Conservation (phyloP, 2,888 invertebrate species). For the Melanostoma mellinum region DNA sequence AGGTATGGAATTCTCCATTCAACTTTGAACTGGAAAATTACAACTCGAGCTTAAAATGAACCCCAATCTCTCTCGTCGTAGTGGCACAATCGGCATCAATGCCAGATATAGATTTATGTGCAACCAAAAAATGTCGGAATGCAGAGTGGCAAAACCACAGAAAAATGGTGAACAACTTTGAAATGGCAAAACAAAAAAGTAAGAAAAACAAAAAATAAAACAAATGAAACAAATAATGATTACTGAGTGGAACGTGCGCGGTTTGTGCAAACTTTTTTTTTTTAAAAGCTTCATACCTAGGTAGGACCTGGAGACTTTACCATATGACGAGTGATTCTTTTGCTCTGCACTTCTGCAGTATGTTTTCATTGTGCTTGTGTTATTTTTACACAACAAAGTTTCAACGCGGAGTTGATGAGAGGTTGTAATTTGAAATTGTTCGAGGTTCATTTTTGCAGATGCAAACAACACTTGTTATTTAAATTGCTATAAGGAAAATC, state of each 20-base stretch:
- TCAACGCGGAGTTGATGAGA: background rate
- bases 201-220: background rate
- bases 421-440: slow-evolving; percentile 11
- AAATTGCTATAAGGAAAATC: background rate
- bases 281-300: slow-evolving; percentile 5
- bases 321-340: slow-evolving; percentile 5
- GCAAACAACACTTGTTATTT: background rate
- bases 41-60: slow-evolving; percentile 1
- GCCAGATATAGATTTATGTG: slow-evolving; percentile 55
- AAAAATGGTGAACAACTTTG: slow-evolving; percentile 32
- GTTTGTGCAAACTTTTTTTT: slow-evolving; percentile 58
- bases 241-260: slow-evolving; percentile 58
- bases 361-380: background rate
- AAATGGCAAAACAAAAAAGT: background rate
- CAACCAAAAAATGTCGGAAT: slow-evolving; percentile 33
- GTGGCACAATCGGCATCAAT: slow-evolving; percentile 12
- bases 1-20: slow-evolving; percentile 17
- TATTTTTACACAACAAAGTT: background rate
- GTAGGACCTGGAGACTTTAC: background rate
- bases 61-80: background rate
- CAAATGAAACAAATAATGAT: slow-evolving; percentile 29
- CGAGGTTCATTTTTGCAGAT: slow-evolving; percentile 16
- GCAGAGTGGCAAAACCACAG: slow-evolving; percentile 33
- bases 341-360: slow-evolving; percentile 7
- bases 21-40: slow-evolving; percentile 55